These are phyloP conservation scores for Alauda arvensis DNA, from an alignment of 2,797 vertebrate species.

Conservation along the genomic window DNA sequence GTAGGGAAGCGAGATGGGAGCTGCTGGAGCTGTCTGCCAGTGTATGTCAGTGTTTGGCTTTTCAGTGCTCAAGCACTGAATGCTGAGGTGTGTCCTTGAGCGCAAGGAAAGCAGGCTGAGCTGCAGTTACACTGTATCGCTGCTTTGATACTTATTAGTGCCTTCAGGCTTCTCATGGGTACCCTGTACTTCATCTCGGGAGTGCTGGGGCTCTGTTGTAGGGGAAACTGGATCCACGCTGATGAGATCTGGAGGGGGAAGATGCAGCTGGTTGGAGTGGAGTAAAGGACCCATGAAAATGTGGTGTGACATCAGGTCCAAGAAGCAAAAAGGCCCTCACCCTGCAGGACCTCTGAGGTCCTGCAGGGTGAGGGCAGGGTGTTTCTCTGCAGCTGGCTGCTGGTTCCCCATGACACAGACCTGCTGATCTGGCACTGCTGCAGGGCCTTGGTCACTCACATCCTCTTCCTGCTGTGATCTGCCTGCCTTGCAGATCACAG, in stretches of 20 bases:
- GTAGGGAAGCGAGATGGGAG: not conserved
- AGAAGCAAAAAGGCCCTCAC: not conserved
- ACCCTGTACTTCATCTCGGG: rapidly evolving
- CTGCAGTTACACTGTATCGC: not conserved
- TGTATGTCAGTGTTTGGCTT: not conserved
- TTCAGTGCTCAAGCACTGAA: not conserved
- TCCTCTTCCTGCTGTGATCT: slow-evolving; percentile 2
- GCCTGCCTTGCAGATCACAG: not conserved
- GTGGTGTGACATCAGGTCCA: not conserved
- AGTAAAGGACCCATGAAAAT: not conserved
- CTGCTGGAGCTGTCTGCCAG: not conserved
- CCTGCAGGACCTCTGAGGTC: too few species aligned
- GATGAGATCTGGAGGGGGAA: not conserved
- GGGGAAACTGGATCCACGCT: not conserved
- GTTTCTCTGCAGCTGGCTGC: not conserved
- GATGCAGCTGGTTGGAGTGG: not conserved
- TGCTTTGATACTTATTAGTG: not conserved
- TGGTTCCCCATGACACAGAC: not conserved
- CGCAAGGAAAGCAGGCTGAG: not conserved
- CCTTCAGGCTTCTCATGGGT: not conserved
- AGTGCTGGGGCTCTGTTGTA: not conserved
- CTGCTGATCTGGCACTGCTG: not conserved
- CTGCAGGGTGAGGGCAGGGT: not conserved
- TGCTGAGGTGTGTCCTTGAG: rapidly evolving
- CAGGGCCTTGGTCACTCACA: not conserved